These are phyloP conservation scores for Laodelphax striatellus DNA, from an alignment of 1,140 invertebrate species.

Conservation along the genomic window DNA sequence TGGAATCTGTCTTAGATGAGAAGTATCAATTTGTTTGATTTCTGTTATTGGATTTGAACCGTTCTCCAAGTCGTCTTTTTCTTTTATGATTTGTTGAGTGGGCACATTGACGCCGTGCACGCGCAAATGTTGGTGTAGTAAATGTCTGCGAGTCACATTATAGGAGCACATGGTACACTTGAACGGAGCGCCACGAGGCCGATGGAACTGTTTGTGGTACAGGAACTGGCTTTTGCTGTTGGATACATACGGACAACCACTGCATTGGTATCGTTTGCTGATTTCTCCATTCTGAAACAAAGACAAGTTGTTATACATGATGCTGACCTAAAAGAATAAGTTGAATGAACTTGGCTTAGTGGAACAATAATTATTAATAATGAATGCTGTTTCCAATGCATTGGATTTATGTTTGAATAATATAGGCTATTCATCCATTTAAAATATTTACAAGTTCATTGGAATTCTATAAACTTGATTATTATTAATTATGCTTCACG, in stretches of 20 bases:
- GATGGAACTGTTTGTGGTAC: conserved; percentile 72
- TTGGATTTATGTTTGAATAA: too few relatives aligned
- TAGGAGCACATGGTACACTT: conserved; percentile 72
- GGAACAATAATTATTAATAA: too few relatives aligned
- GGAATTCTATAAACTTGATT: too few relatives aligned
- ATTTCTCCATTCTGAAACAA: conserved; percentile 1
- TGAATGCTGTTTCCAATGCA: too few relatives aligned
- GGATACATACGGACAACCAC: conserved; percentile 63
- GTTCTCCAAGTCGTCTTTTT: neutral
- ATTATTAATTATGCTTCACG: too few relatives aligned
- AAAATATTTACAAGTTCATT: too few relatives aligned
- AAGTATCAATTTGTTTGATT: conserved; percentile 11
- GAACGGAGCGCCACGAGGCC: conserved; percentile 55
- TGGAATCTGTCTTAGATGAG: conserved; percentile 37
- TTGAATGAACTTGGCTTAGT: too few relatives aligned
- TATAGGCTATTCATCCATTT: too few relatives aligned
- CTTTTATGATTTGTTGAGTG: neutral
- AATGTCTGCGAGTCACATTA: conserved; percentile 64
- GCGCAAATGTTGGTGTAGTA: conserved; percentile 64
- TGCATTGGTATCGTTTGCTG: conserved; percentile 33
- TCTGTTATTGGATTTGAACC: neutral
- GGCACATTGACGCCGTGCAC: conserved; percentile 50
- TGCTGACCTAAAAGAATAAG: too few relatives aligned
- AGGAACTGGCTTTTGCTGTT: conserved; percentile 74
- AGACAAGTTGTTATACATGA: too few relatives aligned